Base-by-base conservation (phyloP, 2,113 vertebrate genomes). In the Phrynocephalus versicolor region DNA sequence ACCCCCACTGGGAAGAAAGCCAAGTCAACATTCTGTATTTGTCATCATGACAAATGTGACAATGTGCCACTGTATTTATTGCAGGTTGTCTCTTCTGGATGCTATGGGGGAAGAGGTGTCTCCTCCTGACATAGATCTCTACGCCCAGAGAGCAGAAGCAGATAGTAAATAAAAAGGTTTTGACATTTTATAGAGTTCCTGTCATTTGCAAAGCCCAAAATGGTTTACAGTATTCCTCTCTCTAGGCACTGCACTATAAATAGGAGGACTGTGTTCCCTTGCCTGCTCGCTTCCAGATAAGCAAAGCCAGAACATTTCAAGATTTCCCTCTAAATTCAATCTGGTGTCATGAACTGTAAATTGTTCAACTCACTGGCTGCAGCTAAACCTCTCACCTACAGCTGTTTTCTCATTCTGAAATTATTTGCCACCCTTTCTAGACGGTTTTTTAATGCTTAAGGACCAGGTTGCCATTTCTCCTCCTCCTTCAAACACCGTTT, bases 51-150 rank as follows among this genome's bases (percentile, higher is more conserved):
- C 93, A 92, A 89, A 89, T 92, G 90, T 92, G 94, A 94, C 93
- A 94, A 94, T 93, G 93, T 75, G 92, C 89, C 89, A 71, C 79
- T 80, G 33, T 95, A 94, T 94, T 94, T 94, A 95, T 94, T 94
- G 93, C 87, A 85, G 90, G 88, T 84, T 82, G 92, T 45, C 88
- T 92, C 92, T 81, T 84, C 82, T 79, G 85, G 30, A 73, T 88
- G 88, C 82, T 73, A 85, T 77, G 76, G 81, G 0, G 1, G 74
- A 85, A 89, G 85, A 1, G 0, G 85, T 39, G 51, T 82, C 65
- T 64, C 83, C 30, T 86, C 86, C 75, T 84, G 88, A 82, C 79
- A 89, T 90, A 0, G 82, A 87, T 86, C 73, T 82, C 65, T 84
- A 80, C 16, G n/a, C 79, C 77, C 88, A 89, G 81, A 73, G 84